Conservation (phyloP, 2,888 invertebrate genomes). For the Panopea generosa region DNA sequence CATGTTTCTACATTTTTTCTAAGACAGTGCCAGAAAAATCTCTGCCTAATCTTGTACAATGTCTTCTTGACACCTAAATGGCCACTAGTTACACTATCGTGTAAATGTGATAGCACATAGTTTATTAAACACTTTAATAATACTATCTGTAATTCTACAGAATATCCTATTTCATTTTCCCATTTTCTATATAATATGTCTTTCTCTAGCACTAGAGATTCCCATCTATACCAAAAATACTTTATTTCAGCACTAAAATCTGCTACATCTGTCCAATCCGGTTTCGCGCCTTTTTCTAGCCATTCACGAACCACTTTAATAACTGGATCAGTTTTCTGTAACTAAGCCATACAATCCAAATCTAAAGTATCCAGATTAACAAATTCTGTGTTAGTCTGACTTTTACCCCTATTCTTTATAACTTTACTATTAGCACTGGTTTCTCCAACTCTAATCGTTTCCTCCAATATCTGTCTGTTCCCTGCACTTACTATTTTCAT, state of each 20-base stretch:
- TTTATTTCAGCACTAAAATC: conserved; percentile 19
- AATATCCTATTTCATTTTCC: conserved; percentile 3
- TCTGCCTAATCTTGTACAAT: conserved; percentile 12
- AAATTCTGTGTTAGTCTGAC: neutral
- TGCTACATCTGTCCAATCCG: conserved; percentile 33
- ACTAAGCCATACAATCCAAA: neutral
- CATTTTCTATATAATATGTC: conserved; percentile 28
- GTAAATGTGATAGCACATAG: conserved; percentile 11
- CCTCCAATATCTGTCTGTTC: neutral
- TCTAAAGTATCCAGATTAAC: neutral
- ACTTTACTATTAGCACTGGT: neutral
- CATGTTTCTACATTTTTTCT: conserved; percentile 33
- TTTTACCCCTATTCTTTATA: neutral
- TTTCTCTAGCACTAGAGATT: conserved; percentile 32
- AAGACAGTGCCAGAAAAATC: conserved; percentile 35
- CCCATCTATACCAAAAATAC: conserved; percentile 42
- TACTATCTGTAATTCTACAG: conserved; percentile 4
- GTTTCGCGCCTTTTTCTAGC: conserved; percentile 21
- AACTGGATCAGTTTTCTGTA: neutral
- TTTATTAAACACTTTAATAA: conserved; percentile 3
- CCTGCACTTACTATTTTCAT: neutral
- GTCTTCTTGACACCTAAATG: conserved; percentile 40
- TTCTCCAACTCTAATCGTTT: neutral
- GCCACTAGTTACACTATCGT: conserved; percentile 14
- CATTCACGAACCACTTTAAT: neutral